A percentile compares a stretch with the other conserved stretches of the same genome.
Conservation (phyloP, 2,113 vertebrate species). For the Mastomys natalensis region DNA sequence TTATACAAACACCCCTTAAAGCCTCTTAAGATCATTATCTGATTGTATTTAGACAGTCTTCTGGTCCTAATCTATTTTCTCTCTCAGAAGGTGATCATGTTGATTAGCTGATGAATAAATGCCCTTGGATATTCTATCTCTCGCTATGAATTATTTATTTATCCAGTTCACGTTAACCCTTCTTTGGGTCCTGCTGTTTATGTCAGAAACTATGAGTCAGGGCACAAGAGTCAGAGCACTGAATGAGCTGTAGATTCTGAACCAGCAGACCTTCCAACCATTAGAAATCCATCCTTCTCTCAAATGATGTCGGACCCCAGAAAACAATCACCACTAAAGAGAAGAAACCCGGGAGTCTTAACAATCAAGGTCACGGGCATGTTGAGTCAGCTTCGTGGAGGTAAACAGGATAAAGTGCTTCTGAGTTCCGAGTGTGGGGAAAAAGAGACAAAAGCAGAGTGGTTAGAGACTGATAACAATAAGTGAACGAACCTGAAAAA, state of each 20-base stretch:
- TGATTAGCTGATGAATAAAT: conserved; percentile 72
- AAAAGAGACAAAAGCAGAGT: background rate
- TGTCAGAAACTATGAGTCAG: background rate
- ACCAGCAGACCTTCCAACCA: background rate
- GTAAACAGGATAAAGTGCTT: background rate
- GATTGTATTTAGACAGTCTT: conserved; percentile 39
- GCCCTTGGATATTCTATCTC: conserved; percentile 32
- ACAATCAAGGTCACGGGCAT: background rate
- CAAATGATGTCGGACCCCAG: background rate
- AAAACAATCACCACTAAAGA: background rate
- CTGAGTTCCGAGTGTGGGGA: background rate
- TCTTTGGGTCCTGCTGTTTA: background rate
- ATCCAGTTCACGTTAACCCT: conserved; percentile 42
- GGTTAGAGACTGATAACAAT: background rate
- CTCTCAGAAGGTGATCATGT: conserved; percentile 6
- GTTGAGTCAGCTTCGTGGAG: background rate
- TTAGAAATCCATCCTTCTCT: background rate
- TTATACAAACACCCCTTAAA: conserved; percentile 36
- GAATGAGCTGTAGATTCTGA: background rate
- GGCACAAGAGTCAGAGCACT: background rate
- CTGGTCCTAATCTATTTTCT: conserved; percentile 67
- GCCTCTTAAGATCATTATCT: conserved; percentile 40
- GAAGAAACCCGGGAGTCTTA: background rate
- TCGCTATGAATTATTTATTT: conserved; percentile 63
- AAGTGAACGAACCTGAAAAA: background rate